Conservation (phyloP, 2,113 vertebrate species). For the Neoarius graeffei region DNA sequence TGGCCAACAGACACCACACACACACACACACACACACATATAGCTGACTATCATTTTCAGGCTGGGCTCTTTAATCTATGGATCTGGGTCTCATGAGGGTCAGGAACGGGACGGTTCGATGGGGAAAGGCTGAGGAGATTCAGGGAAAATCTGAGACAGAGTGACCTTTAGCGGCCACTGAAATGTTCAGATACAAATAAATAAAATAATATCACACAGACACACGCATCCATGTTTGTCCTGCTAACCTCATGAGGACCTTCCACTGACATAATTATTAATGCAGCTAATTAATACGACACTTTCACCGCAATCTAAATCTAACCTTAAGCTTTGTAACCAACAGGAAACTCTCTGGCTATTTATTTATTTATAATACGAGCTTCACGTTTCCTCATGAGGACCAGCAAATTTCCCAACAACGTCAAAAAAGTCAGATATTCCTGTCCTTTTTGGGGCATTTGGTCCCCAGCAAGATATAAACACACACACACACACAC, state of each 20-base stretch:
- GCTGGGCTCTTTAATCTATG: conserved; percentile 19
- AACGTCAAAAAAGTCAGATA: neutral
- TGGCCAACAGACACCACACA: conserved; percentile 13
- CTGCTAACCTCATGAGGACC: neutral
- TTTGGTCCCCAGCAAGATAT: conserved; percentile 7
- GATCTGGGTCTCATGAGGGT: conserved; percentile 23
- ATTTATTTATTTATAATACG: neutral
- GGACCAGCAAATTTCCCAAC: neutral
- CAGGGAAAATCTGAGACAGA: conserved; percentile 3
- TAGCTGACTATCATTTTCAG: conserved; percentile 21
- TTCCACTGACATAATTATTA: conserved; percentile 6
- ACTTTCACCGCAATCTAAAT: neutral
- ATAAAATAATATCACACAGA: neutral
- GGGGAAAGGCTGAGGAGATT: conserved; percentile 3
- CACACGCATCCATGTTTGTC: neutral
- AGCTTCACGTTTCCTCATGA: neutral
- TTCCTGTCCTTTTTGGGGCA: neutral
- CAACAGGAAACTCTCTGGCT: neutral
- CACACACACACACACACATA: conserved; percentile 7
- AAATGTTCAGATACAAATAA: conserved; percentile 25
- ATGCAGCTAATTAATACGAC: neutral
- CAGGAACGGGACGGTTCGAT: neutral
- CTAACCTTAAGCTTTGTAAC: neutral
- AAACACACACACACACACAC: neutral
- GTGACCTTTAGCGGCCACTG: conserved; percentile 25